phyloP scores from a whole-genome alignment of 2,113 vertebrate species.

The Heteronetta atricapilla region DNA sequence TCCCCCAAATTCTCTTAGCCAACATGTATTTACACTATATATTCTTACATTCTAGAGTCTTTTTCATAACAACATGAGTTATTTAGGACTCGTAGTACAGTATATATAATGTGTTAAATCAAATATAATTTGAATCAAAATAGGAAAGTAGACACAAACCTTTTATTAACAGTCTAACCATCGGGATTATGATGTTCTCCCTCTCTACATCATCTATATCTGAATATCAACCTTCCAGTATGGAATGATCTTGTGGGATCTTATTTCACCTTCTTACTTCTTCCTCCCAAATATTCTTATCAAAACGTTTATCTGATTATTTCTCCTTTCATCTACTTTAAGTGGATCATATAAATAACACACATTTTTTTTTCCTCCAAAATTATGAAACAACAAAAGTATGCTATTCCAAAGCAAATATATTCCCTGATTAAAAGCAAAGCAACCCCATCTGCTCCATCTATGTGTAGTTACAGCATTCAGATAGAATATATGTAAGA shows the following conservation, averaged over 20 bases:
- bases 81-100: background rate
- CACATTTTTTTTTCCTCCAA: background rate
- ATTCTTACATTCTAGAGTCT: background rate
- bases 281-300: background rate
- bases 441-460: background rate
- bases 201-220: accelerated
- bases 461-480: background rate
- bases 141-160: background rate
- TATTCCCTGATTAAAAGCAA: background rate
- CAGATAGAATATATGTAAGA: background rate
- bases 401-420: background rate
- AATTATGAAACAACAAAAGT: background rate
- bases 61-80: background rate
- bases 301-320: background rate
- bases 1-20: background rate
- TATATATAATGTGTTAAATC: background rate
- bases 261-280: background rate
- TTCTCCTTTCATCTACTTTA: background rate
- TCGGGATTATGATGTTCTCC: background rate
- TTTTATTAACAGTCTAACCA: background rate
- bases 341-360: background rate
- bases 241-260: background rate
- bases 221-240: background rate
- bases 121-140: background rate
- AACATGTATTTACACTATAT: background rate